Evolutionary conservation across 2,888 invertebrate species (phyloP).

Genomic region (Eilema depressum): DNA sequence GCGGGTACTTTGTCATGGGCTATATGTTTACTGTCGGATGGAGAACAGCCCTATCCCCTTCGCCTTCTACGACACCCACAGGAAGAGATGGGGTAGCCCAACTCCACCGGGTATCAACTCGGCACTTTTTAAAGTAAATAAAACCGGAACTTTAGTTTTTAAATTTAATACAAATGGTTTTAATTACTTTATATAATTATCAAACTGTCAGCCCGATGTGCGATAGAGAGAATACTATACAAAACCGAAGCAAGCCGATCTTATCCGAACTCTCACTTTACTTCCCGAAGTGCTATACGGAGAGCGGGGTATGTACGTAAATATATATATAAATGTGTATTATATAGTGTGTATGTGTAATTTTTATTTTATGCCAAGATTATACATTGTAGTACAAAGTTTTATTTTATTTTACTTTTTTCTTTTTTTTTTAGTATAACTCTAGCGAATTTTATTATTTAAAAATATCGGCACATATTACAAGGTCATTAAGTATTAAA

Average conservation of each 20-base stretch:
- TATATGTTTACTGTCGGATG: too few species aligned
- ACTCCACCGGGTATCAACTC: too few species aligned
- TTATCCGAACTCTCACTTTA: background rate
- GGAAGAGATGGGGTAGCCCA: too few species aligned
- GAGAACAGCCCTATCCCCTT: too few species aligned
- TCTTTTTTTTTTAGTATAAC: constrained; percentile 1
- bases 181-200: background rate
- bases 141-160: background rate
- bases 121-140: background rate
- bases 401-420: constrained; percentile 46
- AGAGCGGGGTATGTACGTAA: background rate
- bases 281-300: background rate
- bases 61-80: too few species aligned
- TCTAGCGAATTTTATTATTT: background rate
- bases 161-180: background rate
- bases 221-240: background rate
- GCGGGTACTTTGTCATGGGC: too few species aligned
- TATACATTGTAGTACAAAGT: constrained; percentile 69
- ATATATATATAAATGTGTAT: constrained; percentile 34
- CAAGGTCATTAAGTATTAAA: too few species aligned
- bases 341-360: constrained; percentile 54
- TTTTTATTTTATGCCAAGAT: constrained; percentile 61
- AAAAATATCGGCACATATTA: too few species aligned
- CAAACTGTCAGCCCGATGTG: background rate
- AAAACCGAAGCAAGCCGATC: background rate